Percentiles rank a stretch among this genome's conserved stretches.
phyloP scores from a whole-genome alignment of 53 echinoderm and acorn worm species.

The Mesocentrotus franciscanus region DNA sequence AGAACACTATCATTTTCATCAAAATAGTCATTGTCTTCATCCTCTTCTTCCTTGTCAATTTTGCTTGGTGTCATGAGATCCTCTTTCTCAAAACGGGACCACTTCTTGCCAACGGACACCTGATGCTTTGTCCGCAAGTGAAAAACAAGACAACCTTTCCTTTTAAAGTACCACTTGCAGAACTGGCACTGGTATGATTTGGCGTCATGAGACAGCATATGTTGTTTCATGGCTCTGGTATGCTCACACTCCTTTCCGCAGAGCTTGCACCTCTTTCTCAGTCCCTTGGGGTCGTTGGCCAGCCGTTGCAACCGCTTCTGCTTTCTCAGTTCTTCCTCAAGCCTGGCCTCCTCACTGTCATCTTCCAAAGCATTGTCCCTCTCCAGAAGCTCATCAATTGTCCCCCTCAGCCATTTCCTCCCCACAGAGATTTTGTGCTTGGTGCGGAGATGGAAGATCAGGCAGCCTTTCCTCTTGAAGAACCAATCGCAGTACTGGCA shows the following conservation, averaged over 20 bases:
- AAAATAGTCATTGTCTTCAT: not conserved
- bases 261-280: not conserved
- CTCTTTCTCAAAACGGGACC: not conserved
- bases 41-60: not conserved
- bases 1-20: not conserved
- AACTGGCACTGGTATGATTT: conserved; percentile 4
- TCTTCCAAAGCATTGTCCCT: not conserved
- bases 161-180: conserved; percentile 38
- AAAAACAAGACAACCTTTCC: not conserved
- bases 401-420: not conserved
- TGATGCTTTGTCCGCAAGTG: conserved; percentile 34
- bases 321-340: not conserved
- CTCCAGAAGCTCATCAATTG: not conserved
- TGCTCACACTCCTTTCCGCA: conserved; percentile 36
- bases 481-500: conserved; percentile 44
- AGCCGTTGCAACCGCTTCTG: not conserved
- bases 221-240: not conserved
- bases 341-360: not conserved
- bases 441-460: conserved; percentile 32
- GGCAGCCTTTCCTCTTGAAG: conserved; percentile 30
- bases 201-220: conserved; percentile 48
- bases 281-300: not conserved
- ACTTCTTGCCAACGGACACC: conserved; percentile 6
- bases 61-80: conserved; percentile 21
- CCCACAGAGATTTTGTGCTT: not conserved